Percentiles rank a stretch among this genome's conserved stretches.
These are phyloP conservation scores for Eilema griseolum DNA, from an alignment of 2,888 invertebrate species.

Conservation along the genomic window DNA sequence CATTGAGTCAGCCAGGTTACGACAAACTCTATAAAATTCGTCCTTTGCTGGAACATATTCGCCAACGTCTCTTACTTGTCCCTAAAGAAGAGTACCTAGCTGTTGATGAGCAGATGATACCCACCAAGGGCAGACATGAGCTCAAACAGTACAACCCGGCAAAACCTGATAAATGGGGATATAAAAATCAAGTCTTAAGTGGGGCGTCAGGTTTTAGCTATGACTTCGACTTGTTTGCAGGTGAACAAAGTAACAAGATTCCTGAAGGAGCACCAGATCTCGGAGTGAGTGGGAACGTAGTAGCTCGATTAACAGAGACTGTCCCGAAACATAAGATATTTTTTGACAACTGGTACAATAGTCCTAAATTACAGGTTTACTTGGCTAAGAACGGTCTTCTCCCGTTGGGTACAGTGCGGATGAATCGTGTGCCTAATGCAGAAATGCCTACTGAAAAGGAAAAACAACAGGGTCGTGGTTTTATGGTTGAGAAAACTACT, in stretches of 20 bases:
- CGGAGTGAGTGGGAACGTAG: neutral
- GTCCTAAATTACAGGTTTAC: too few species aligned
- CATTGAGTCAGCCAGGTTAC: constrained; percentile 15
- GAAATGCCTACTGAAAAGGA: too few species aligned
- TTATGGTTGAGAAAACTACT: too few species aligned
- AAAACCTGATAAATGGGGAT: constrained; percentile 63
- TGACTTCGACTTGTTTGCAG: neutral
- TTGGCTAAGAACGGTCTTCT: too few species aligned
- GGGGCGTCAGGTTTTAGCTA: constrained; percentile 60
- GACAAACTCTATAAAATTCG: constrained; percentile 57
- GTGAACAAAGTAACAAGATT: neutral
- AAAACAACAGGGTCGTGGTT: too few species aligned
- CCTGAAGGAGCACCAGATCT: neutral
- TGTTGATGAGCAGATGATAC: constrained; percentile 62
- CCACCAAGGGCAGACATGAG: constrained; percentile 48
- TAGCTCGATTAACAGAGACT: neutral
- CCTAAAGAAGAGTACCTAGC: constrained; percentile 56
- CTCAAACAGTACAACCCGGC: constrained; percentile 59
- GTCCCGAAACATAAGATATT: neutral
- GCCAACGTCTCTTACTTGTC: constrained; percentile 35
- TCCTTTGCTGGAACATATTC: constrained; percentile 40
- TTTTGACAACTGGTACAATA: neutral
- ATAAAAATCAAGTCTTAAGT: constrained; percentile 62
- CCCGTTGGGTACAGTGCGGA: too few species aligned
- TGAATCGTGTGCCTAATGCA: too few species aligned